Conservation (phyloP, 2,888 invertebrate genomes). For the Dynastes maya region DNA sequence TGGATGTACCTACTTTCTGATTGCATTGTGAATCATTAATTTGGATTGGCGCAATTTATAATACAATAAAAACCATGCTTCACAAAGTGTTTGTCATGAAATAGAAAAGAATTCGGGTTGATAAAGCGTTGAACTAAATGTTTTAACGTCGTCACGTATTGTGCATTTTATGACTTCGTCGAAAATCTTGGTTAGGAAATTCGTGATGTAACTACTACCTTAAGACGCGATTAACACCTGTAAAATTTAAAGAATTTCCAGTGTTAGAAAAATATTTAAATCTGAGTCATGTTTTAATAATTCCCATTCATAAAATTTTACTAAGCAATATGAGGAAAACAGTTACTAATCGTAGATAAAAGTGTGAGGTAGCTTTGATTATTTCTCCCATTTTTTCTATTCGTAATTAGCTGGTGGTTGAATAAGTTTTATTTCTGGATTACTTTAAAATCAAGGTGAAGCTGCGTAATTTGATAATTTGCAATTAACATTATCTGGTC, state of each 20-base stretch:
- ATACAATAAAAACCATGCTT: no score
- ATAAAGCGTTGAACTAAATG: no score
- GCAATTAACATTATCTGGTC: not conserved
- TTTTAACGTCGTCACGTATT: not conserved
- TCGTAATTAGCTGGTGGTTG: not conserved
- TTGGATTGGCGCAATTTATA: no score
- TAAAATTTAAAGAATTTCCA: slow-evolving; percentile 20
- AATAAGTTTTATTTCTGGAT: not conserved
- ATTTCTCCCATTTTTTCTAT: not conserved
- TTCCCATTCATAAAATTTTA: slow-evolving; percentile 27
- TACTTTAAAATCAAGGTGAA: no score
- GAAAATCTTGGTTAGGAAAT: slow-evolving; percentile 24
- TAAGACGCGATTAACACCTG: slow-evolving; percentile 1
- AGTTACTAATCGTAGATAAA: slow-evolving; percentile 26
- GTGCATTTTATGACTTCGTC: not conserved
- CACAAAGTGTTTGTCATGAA: no score
- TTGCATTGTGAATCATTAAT: no score
- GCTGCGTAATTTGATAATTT: not conserved
- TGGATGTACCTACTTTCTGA: no score
- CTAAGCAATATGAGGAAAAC: slow-evolving; percentile 28
- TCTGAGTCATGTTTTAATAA: slow-evolving; percentile 7
- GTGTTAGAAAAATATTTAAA: not conserved
- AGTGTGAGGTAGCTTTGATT: slow-evolving; percentile 1
- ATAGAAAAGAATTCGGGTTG: no score
- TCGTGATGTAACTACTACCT: not conserved